Evolutionary conservation across 2,888 invertebrate genomes (phyloP).

Genomic region (Sipunculus nudus): DNA sequence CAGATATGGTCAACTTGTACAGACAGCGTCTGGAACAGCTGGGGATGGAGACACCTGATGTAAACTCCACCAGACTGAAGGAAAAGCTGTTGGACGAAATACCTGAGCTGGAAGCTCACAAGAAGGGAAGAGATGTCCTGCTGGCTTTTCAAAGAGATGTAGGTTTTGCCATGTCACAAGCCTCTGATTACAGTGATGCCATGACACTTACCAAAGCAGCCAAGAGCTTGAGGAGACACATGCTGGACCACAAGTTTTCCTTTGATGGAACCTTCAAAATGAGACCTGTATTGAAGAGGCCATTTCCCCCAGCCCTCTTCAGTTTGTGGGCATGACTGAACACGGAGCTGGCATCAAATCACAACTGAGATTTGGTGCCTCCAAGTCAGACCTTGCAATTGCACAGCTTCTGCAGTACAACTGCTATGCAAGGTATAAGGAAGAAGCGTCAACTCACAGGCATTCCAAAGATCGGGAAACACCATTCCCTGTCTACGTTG

Average conservation of each 20-base stretch:
- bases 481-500: slow-evolving; percentile 32
- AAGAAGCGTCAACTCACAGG: slow-evolving; percentile 9
- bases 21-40: slow-evolving; percentile 28
- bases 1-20: slow-evolving; percentile 32
- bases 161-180: slow-evolving; percentile 22
- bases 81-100: slow-evolving; percentile 23
- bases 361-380: slow-evolving; percentile 22
- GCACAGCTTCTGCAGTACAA: slow-evolving; percentile 30
- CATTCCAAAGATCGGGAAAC: slow-evolving; percentile 22
- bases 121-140: slow-evolving; percentile 31
- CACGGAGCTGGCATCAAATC: slow-evolving; percentile 27
- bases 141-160: slow-evolving; percentile 37
- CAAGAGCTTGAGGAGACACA: slow-evolving; percentile 35
- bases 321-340: slow-evolving; percentile 21
- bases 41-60: slow-evolving; percentile 15
- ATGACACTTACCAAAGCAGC: slow-evolving; percentile 38
- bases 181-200: slow-evolving; percentile 26
- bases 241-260: slow-evolving; percentile 21
- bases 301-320: slow-evolving; percentile 23
- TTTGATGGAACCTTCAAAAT: slow-evolving; percentile 32
- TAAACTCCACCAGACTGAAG: slow-evolving; percentile 26
- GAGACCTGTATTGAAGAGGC: slow-evolving; percentile 25
- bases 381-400: slow-evolving; percentile 23
- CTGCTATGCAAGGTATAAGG: slow-evolving; percentile 18
- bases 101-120: slow-evolving; percentile 30